Conservation (phyloP, 2,797 vertebrate genomes). For the Dromococcyx pavoninus region DNA sequence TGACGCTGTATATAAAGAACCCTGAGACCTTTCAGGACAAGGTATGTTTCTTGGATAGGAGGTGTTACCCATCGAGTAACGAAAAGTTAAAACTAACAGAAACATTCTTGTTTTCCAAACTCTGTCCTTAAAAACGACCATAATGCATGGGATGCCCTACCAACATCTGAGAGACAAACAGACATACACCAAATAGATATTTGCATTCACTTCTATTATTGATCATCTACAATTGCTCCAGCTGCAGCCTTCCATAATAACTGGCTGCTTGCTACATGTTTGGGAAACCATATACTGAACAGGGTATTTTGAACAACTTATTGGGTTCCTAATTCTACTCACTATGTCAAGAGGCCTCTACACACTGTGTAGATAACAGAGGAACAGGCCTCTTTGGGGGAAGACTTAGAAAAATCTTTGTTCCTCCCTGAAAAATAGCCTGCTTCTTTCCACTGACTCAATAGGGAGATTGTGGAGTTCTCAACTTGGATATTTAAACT, state of each 20-base stretch:
- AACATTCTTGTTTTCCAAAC: not conserved
- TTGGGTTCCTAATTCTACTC: not conserved
- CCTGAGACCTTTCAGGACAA: not conserved
- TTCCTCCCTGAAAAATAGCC: not conserved
- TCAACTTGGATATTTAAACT: not conserved
- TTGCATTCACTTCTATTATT: not conserved
- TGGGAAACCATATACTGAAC: not conserved
- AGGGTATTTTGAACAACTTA: not conserved
- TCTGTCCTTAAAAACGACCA: not conserved
- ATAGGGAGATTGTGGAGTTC: not conserved
- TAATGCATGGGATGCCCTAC: not conserved
- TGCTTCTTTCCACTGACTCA: not conserved
- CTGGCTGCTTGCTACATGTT: not conserved
- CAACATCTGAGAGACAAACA: not conserved
- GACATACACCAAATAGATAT: not conserved
- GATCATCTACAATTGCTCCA: not conserved
- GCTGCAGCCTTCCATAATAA: not conserved
- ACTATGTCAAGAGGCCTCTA: not conserved
- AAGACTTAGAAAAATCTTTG: not conserved
- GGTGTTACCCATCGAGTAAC: not conserved
- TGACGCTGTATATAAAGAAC: not conserved
- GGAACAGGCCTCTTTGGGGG: not conserved
- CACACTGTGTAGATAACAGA: not conserved
- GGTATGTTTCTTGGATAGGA: not conserved
- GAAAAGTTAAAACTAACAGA: not conserved